Conservation (phyloP, 2,113 vertebrate genomes). For the Sphyrna mokarran region DNA sequence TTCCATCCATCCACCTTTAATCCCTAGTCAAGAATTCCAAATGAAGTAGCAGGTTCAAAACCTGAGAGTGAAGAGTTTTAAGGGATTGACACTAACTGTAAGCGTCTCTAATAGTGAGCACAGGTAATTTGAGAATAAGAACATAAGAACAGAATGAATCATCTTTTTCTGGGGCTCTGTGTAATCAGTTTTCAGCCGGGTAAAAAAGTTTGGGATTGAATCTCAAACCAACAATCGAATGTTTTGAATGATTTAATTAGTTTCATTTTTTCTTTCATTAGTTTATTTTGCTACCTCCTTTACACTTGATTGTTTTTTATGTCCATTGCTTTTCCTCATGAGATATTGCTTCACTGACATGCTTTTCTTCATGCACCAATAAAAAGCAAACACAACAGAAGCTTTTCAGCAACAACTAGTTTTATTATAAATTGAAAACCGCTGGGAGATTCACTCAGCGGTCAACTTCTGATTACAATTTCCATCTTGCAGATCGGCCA, state of each 20-base stretch:
- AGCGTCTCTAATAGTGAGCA: background rate
- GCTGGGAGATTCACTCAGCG: background rate
- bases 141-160: background rate
- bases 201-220: background rate
- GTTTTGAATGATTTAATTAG: background rate
- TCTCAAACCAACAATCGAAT: background rate
- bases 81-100: background rate
- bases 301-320: background rate
- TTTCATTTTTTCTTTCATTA: background rate
- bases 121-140: background rate
- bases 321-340: background rate
- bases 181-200: background rate
- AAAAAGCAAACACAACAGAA: background rate
- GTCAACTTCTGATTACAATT: background rate
- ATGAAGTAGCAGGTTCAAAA: background rate
- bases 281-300: background rate
- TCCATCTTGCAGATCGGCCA: background rate
- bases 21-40: background rate
- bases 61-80: background rate
- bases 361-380: background rate
- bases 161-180: background rate
- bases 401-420: background rate
- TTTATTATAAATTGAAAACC: background rate
- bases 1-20: too few relatives aligned
- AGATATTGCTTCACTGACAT: background rate